Evolutionary conservation across 2,113 vertebrate species (phyloP), one percentile per base, ranked within the genome.

Genomic region (Mesembrinibis cayennensis): DNA sequence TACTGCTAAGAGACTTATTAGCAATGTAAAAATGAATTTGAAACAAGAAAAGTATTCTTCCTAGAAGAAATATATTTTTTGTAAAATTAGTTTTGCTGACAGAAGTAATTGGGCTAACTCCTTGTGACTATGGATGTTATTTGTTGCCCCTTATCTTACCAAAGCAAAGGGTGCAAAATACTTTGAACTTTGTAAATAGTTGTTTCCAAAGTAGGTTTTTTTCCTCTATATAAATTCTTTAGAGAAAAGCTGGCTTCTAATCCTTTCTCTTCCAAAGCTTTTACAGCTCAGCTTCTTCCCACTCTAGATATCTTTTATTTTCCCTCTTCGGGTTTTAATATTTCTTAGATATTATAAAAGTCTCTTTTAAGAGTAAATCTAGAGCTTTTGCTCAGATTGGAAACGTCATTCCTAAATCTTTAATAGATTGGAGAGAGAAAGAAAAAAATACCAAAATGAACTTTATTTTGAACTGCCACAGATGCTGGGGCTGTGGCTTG

Each of bases 1-100:
- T 27, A 58, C 84, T 73, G 84, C 83, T 79, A 53, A 95, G 94
- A 97, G 84, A 93, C 88, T 94, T 85, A 87, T 95, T 96, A 97
- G 93, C 95, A 94, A 93, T 93, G 86, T 82, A 93, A 89, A 96
- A 95, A 82, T 11, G 73, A 94, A 82, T 58, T 21, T n/a, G 67
- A 45, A 62, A 87, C 63, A 34, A 74, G 90, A 34, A 17, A 69
- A 93, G n/a, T 29, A 26, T 88, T 92, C 67, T 94, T 94, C 66
- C 84, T 20, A 47, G 71, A 63, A 91, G 63, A 96, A 96, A 89
- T 17, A 23, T 0, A 25, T 50, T 63, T 65, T 73, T 44, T 32
- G 50, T 77, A 49, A 79, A 91, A 91, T 93, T 36, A 53, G 42
- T 84, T 96, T 83, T 96, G 86, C 96, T 91, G 90, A 56, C 50